These are phyloP conservation scores for Synanthedon tipuliformis DNA, from an alignment of 2,888 invertebrate species.

Conservation along the genomic window DNA sequence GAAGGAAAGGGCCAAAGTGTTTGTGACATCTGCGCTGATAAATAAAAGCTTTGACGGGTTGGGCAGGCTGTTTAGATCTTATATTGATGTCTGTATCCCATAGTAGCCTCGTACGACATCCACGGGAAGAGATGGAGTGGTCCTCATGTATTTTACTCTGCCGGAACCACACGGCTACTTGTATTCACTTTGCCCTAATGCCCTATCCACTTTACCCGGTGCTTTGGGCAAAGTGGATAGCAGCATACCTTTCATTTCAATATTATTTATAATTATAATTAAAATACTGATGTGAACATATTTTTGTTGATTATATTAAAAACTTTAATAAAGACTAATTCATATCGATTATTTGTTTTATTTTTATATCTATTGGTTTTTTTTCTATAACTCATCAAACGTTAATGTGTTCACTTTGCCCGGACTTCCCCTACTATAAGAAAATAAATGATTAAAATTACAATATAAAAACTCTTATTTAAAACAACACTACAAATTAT, in stretches of 20 bases:
- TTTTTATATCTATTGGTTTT: not conserved
- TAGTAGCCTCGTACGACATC: too few species aligned
- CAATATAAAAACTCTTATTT: too few species aligned
- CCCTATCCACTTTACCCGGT: too few species aligned
- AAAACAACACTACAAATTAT: too few species aligned
- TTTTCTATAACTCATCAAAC: not conserved
- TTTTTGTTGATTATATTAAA: conserved; percentile 2
- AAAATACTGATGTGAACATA: not conserved
- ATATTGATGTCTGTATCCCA: too few species aligned
- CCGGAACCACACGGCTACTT: not conserved
- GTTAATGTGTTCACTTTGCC: not conserved
- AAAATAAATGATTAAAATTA: too few species aligned
- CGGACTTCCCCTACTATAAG: not conserved
- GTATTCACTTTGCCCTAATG: not conserved
- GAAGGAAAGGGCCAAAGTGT: not conserved
- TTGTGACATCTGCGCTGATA: not conserved
- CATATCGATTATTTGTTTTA: conserved; percentile 1
- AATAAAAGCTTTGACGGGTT: not conserved
- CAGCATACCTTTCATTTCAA: not conserved
- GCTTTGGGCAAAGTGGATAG: not conserved
- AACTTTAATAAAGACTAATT: conserved; percentile 1
- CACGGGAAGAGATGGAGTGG: too few species aligned
- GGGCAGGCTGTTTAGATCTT: too few species aligned
- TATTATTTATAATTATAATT: conserved; percentile 1
- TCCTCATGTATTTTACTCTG: too few species aligned